Conservation (phyloP, 2,113 vertebrate species). For the Sturnira hondurensis region DNA sequence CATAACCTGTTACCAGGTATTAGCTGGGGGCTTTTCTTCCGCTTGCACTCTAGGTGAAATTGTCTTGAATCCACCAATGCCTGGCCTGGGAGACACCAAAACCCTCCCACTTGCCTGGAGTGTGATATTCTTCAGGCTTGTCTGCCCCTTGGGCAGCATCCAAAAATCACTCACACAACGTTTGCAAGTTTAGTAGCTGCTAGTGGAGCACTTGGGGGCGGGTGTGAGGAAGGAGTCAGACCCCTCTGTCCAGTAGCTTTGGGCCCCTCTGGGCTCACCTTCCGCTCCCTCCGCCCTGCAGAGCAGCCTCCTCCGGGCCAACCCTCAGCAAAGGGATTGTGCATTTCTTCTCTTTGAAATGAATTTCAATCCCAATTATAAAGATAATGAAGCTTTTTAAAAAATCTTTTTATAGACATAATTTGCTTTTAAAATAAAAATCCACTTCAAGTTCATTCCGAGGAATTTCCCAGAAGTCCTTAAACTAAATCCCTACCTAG, state of each 20-base stretch:
- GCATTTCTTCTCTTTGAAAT: neutral
- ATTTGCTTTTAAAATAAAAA: conserved; percentile 1
- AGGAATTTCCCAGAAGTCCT: neutral
- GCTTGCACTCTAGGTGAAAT: neutral
- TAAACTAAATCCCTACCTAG: neutral
- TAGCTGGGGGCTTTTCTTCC: neutral
- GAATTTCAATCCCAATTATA: neutral
- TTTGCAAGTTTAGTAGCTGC: neutral
- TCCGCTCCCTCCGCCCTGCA: neutral
- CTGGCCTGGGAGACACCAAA: neutral
- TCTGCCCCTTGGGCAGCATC: neutral
- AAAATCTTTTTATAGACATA: neutral
- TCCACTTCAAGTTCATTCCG: neutral
- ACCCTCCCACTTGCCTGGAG: neutral
- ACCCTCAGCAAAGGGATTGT: neutral
- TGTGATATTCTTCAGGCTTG: neutral
- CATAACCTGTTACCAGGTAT: neutral
- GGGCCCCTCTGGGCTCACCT: neutral
- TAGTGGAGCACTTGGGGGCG: neutral
- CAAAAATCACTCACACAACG: neutral
- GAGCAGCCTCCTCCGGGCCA: neutral
- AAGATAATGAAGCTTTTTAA: neutral
- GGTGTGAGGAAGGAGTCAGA: neutral
- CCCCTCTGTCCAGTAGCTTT: neutral
- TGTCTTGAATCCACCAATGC: neutral